A percentile compares a stretch with the other conserved stretches of the same genome.
phyloP scores from a whole-genome alignment of 2,888 invertebrate genomes.

The Latheticus oryzae region DNA sequence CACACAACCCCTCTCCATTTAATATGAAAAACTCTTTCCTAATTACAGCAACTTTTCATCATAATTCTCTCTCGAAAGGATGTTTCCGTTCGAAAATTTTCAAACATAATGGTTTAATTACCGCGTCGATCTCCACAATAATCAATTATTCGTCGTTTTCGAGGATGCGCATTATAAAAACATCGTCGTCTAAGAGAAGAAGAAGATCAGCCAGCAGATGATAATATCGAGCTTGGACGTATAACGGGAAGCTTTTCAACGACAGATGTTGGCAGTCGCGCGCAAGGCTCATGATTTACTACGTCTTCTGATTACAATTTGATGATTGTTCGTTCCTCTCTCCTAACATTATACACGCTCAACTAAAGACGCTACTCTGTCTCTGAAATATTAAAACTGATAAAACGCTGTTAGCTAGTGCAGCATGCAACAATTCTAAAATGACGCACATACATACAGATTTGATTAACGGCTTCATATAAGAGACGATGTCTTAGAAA shows the following conservation, averaged over 20 bases:
- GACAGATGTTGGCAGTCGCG: constrained; percentile 61
- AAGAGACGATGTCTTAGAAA: constrained; percentile 49
- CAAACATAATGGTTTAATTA: constrained; percentile 35
- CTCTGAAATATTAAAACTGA: constrained; percentile 61
- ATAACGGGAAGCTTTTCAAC: constrained; percentile 55
- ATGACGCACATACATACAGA: constrained; percentile 23
- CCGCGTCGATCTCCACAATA: constrained; percentile 25
- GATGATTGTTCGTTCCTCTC: constrained; percentile 66
- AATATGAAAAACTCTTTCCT: no score
- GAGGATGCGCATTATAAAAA: constrained; percentile 40
- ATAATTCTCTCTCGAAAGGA: no score
- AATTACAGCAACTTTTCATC: no score
- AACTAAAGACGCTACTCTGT: constrained; percentile 61
- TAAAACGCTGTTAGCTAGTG: constrained; percentile 51
- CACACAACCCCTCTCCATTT: no score
- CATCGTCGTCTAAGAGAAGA: constrained; percentile 45
- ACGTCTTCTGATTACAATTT: constrained; percentile 66
- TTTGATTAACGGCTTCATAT: constrained; percentile 39
- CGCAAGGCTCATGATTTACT: constrained; percentile 62
- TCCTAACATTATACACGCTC: constrained; percentile 58
- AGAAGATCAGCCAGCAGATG: constrained; percentile 53
- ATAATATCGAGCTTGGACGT: constrained; percentile 54
- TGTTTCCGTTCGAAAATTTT: no score
- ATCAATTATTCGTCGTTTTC: constrained; percentile 33
- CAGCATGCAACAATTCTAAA: constrained; percentile 20